Evolutionary conservation across 2,113 vertebrate genomes (phyloP).

Genomic region (Urocolius indicus): DNA sequence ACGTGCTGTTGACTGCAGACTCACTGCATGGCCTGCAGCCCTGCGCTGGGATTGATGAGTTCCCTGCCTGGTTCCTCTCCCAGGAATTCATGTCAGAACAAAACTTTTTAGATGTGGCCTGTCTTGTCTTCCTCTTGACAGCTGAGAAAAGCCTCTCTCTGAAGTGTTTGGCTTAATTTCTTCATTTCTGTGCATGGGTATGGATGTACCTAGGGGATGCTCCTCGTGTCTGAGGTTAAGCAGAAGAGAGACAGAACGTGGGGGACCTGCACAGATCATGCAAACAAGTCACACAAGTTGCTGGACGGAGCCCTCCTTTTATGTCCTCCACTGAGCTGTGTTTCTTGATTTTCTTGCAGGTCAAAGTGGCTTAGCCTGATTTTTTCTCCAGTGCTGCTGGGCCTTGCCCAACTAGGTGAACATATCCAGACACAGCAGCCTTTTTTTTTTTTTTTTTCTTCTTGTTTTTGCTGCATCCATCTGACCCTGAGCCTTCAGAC

Average conservation of each 20-base stretch:
- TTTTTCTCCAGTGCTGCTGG: not conserved
- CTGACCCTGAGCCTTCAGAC: not conserved
- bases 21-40: not conserved
- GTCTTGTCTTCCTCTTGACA: not conserved
- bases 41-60: not conserved
- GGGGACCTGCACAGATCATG: not conserved
- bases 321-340: not conserved
- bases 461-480: not conserved
- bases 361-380: not conserved
- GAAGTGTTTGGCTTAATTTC: not conserved
- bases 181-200: not conserved
- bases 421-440: not conserved
- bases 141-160: not conserved
- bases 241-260: not conserved
- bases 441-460: not conserved
- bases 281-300: not conserved
- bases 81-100: not conserved
- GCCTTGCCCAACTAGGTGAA: not conserved
- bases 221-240: not conserved
- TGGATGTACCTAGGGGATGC: not conserved
- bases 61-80: not conserved
- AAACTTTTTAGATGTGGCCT: not conserved
- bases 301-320: not conserved
- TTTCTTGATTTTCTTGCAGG: slow-evolving; percentile 33
- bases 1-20: not conserved